phyloP scores from a whole-genome alignment of 2,113 vertebrate species.

The Myrmophylax atrothorax region DNA sequence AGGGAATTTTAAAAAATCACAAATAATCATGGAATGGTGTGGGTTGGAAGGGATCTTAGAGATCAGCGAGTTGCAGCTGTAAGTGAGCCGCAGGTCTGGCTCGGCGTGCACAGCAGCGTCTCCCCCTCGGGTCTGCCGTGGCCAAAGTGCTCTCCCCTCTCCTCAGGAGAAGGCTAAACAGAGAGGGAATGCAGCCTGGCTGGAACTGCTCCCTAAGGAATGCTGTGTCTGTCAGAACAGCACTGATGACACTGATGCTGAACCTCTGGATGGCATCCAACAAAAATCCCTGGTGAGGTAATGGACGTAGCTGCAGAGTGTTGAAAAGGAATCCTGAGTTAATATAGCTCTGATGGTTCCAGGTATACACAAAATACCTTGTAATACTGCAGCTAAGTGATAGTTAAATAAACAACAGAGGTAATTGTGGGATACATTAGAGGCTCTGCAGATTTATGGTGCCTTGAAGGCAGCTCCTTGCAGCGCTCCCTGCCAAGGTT shows the following conservation, averaged over 20 bases:
- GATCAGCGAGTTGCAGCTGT: background rate
- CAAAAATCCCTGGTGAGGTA: slow-evolving; percentile 1
- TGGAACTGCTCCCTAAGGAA: slow-evolving; percentile 21
- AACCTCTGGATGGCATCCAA: background rate
- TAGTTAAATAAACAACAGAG: background rate
- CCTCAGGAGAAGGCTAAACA: background rate
- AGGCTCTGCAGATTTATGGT: slow-evolving; percentile 31
- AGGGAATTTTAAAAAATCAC: background rate
- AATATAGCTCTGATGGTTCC: background rate
- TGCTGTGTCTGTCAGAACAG: background rate
- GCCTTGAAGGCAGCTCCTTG: background rate
- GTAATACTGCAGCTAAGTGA: slow-evolving; percentile 19
- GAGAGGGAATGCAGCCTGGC: background rate
- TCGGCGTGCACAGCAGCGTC: background rate
- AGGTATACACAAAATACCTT: background rate
- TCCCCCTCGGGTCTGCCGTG: background rate
- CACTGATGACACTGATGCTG: slow-evolving; percentile 7
- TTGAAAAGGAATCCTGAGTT: slow-evolving; percentile 13
- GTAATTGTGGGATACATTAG: background rate
- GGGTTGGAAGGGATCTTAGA: background rate
- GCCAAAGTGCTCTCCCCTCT: background rate
- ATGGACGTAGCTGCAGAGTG: background rate
- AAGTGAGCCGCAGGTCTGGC: background rate
- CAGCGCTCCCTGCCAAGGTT: slow-evolving; percentile 43
- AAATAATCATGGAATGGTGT: background rate